A percentile compares a stretch with the other conserved stretches of the same genome.
phyloP scores from a whole-genome alignment of 1,140 invertebrate genomes.

The Hesperophylax magnus region DNA sequence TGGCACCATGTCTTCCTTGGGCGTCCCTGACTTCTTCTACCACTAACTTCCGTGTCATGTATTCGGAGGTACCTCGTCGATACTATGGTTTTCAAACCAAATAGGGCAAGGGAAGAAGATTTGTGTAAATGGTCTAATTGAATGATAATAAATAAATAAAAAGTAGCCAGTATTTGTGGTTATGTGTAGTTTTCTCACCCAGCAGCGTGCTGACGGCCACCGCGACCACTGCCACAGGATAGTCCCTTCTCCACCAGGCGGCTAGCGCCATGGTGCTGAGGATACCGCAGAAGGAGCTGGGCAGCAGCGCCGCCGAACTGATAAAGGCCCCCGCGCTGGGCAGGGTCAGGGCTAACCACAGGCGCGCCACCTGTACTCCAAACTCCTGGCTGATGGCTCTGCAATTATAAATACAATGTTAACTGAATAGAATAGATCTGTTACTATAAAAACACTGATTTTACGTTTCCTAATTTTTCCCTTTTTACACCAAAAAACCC shows the following conservation, averaged over 20 bases:
- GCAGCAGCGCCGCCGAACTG: slow-evolving; percentile 90
- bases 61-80: too few species aligned
- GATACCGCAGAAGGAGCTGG: slow-evolving; percentile 94
- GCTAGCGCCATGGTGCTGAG: slow-evolving; percentile 84
- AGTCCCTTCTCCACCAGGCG: slow-evolving; percentile 87
- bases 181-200: slow-evolving; percentile 60
- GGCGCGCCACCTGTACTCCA: slow-evolving; percentile 88
- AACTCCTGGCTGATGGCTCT: slow-evolving; percentile 92
- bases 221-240: slow-evolving; percentile 86
- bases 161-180: not conserved
- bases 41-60: too few species aligned
- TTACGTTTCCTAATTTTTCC: too few species aligned
- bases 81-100: too few species aligned
- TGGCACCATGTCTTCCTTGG: too few species aligned
- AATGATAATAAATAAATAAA: too few species aligned
- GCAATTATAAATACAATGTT: not conserved
- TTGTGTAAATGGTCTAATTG: too few species aligned
- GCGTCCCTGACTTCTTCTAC: too few species aligned
- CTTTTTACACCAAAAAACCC: too few species aligned
- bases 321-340: slow-evolving; percentile 95
- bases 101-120: too few species aligned
- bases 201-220: slow-evolving; percentile 84
- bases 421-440: too few species aligned
- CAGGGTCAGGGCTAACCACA: slow-evolving; percentile 87
- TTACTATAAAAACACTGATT: too few species aligned